Evolutionary conservation across 2,888 invertebrate genomes (phyloP).

Genomic region (Myopa testacea): DNA sequence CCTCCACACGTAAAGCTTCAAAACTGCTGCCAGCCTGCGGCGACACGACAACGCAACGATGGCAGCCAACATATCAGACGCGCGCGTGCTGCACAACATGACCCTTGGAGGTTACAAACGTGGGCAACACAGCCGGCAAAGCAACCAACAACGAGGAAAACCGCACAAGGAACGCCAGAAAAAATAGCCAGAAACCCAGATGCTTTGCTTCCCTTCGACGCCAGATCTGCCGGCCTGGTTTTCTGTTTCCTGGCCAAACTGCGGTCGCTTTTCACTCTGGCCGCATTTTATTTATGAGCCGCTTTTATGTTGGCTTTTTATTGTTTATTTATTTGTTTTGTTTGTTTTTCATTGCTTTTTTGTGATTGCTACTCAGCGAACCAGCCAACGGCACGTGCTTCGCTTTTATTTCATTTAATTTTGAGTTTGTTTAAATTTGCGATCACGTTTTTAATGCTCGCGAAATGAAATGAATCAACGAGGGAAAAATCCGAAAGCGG

Average conservation of each 20-base stretch:
- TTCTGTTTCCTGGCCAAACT: background rate
- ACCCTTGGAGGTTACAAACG: conserved; percentile 38
- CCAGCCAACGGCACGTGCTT: conserved; percentile 8
- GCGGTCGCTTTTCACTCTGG: background rate
- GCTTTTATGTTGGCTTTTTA: background rate
- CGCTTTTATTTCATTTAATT: background rate
- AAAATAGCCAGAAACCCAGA: background rate
- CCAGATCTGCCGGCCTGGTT: background rate
- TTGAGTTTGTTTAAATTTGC: conserved; percentile 7
- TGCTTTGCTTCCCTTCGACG: background rate
- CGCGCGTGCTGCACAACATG: conserved; percentile 24
- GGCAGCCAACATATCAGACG: background rate
- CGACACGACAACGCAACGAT: too few relatives aligned
- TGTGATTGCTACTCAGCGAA: background rate
- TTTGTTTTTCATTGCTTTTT: too few relatives aligned
- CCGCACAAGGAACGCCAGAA: background rate
- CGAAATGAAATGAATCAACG: background rate
- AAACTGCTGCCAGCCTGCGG: too few relatives aligned
- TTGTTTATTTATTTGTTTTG: background rate
- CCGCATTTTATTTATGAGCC: background rate
- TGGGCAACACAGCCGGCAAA: conserved; percentile 27
- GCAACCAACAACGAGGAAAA: background rate
- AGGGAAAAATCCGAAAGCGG: background rate
- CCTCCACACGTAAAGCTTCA: too few relatives aligned
- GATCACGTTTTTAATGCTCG: conserved; percentile 11